Conservation (phyloP, 2,888 invertebrate species). For the Microctonus brassicae region DNA sequence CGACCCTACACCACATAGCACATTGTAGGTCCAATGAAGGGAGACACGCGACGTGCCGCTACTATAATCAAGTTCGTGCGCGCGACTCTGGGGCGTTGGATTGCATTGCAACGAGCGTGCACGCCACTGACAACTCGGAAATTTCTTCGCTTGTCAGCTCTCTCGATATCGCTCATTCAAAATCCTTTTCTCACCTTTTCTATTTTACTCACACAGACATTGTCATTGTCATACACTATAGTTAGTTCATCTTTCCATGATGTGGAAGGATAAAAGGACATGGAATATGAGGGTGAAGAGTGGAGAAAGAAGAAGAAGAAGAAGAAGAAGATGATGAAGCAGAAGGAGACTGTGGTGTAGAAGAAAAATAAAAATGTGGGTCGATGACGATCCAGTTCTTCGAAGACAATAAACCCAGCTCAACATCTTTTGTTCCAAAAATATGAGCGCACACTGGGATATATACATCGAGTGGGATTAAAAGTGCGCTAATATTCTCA, state of each 20-base stretch:
- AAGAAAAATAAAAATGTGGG: slow-evolving; percentile 13
- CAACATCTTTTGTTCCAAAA: slow-evolving; percentile 4
- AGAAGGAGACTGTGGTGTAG: too few species aligned
- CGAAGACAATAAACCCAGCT: slow-evolving; percentile 3
- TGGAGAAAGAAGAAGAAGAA: background rate
- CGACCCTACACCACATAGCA: background rate
- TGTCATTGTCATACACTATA: background rate
- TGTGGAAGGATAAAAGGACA: background rate
- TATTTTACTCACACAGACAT: background rate
- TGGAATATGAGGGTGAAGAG: background rate
- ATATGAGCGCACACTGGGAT: background rate
- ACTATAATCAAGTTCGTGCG: slow-evolving; percentile 2
- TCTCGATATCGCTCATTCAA: background rate
- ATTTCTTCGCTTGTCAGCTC: slow-evolving; percentile 2
- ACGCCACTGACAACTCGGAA: background rate
- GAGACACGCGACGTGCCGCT: background rate
- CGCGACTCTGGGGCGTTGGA: background rate
- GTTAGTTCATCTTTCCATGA: background rate
- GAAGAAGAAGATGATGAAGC: background rate
- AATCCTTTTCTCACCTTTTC: background rate
- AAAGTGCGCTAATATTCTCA: slow-evolving; percentile 19
- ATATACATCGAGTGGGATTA: slow-evolving; percentile 1
- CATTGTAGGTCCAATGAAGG: background rate
- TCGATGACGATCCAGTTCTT: slow-evolving; percentile 11
- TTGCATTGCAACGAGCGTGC: background rate